Conservation (phyloP, 2,888 invertebrate species). For the Craniophora ligustri region DNA sequence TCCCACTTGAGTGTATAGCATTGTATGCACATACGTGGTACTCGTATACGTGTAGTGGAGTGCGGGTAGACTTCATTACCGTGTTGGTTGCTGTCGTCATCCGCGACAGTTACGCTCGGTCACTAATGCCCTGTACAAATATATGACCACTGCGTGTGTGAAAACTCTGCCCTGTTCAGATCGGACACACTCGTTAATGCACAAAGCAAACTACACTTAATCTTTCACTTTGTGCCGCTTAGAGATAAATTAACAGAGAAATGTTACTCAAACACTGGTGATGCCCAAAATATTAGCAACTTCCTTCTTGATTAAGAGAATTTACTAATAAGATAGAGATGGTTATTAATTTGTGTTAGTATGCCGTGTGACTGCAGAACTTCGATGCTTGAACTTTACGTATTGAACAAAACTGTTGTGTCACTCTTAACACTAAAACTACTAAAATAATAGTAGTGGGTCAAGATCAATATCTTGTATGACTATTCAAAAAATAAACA, state of each 20-base stretch:
- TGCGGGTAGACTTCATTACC: slow-evolving; percentile 47
- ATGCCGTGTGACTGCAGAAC: slow-evolving; percentile 63
- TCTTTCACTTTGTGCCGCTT: slow-evolving; percentile 84
- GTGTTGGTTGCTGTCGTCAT: slow-evolving; percentile 52
- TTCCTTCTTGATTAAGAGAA: slow-evolving; percentile 70
- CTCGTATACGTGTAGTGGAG: slow-evolving; percentile 33
- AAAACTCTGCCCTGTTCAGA: slow-evolving; percentile 80
- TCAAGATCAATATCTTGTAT: slow-evolving; percentile 30
- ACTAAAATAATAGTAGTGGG: slow-evolving; percentile 45
- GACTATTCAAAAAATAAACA: slow-evolving; percentile 62
- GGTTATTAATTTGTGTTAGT: slow-evolving; percentile 66
- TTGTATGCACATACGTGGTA: slow-evolving; percentile 42
- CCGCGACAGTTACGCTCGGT: slow-evolving; percentile 76
- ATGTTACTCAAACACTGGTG: slow-evolving; percentile 72
- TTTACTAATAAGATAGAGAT: slow-evolving; percentile 56
- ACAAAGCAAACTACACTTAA: slow-evolving; percentile 78
- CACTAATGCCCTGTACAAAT: slow-evolving; percentile 77
- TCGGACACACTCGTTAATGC: slow-evolving; percentile 76
- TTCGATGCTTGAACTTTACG: slow-evolving; percentile 29
- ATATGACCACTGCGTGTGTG: slow-evolving; percentile 75
- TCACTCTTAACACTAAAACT: slow-evolving; percentile 46
- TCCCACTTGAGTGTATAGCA: slow-evolving; percentile 56
- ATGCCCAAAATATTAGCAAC: slow-evolving; percentile 71
- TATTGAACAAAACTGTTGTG: slow-evolving; percentile 28
- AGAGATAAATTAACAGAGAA: slow-evolving; percentile 81